phyloP scores from a whole-genome alignment of 2,113 vertebrate species.

The Crypturellus undulatus region DNA sequence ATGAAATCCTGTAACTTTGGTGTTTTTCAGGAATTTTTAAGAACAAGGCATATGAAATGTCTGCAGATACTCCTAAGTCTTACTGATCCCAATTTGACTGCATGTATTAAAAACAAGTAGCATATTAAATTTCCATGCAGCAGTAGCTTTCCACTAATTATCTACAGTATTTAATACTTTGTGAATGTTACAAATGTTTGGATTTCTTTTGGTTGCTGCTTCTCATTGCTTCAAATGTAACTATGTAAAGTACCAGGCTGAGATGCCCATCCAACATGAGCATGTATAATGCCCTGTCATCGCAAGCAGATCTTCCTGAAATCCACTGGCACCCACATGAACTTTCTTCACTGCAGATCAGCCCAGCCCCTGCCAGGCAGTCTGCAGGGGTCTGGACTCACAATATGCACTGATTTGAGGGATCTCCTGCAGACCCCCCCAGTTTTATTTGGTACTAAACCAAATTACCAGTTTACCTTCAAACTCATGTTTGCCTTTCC shows the following conservation, averaged over 20 bases:
- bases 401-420: rapidly evolving
- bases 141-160: neutral
- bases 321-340: rapidly evolving
- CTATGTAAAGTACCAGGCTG: neutral
- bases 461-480: neutral
- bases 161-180: neutral
- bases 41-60: neutral
- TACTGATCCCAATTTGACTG: neutral
- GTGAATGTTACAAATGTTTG: neutral
- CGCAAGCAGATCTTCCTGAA: neutral
- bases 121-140: neutral
- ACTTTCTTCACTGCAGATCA: neutral
- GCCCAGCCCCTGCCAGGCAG: no score
- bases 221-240: neutral
- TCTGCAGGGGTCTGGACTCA: no score
- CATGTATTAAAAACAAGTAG: neutral
- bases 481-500: neutral
- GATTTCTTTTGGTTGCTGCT: neutral
- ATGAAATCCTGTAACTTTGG: neutral
- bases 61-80: neutral
- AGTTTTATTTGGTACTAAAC: neutral
- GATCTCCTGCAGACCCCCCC: rapidly evolving
- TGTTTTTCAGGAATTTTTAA: neutral
- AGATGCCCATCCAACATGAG: neutral
- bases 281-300: neutral